Evolutionary conservation across 2,888 invertebrate genomes (phyloP), one percentile per base, ranked within the genome.

Genomic region (Agrilus cyanescens): DNA sequence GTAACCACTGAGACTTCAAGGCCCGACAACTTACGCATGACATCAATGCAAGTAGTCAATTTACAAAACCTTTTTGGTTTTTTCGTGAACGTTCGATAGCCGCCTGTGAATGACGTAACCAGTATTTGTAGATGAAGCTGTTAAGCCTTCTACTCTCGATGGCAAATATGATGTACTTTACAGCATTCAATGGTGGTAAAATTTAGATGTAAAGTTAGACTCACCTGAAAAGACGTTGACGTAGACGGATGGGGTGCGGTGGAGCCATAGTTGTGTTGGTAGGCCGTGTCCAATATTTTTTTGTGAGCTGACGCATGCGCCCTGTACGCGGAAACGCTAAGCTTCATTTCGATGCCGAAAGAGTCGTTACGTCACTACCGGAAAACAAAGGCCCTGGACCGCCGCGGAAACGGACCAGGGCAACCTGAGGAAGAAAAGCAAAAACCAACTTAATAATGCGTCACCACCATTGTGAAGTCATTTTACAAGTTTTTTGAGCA

Each of bases 301-400:
- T 85, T 85, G 68, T 87, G 86, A 66, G 87, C 87, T 53, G 85
- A 85, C 66, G 87, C 85, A 70, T 87, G 87, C 62, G 87, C 87
- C 66, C 87, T 78, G 67, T 85, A 87, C 60, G 87, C 87, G 60
- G 86, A 86, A 60, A 87, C 87, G 68, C 86, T 86, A 63, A 87
- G 73, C 78, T 87, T 87, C 87, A 87, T 87, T 48, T 49, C 49
- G 41, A 41, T 45, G 32, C 44, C 40, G 41, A 44, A 33, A 32
- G 35, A 40, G 40, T 37, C 41, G 39, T 12, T 32, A 32, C 40
- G 36, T 45, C 37, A 46, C 43, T 46, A 48, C 46, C 46, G 46
- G 37, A 45, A 42, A 46, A 45, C 47, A 31, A 40, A 34, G 40
- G 25, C 47, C 48, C 49, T 46, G 50, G 48, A 43, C 48, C 47